These are phyloP conservation scores for Allobates femoralis DNA, from an alignment of 2,797 vertebrate species.

Conservation along the genomic window DNA sequence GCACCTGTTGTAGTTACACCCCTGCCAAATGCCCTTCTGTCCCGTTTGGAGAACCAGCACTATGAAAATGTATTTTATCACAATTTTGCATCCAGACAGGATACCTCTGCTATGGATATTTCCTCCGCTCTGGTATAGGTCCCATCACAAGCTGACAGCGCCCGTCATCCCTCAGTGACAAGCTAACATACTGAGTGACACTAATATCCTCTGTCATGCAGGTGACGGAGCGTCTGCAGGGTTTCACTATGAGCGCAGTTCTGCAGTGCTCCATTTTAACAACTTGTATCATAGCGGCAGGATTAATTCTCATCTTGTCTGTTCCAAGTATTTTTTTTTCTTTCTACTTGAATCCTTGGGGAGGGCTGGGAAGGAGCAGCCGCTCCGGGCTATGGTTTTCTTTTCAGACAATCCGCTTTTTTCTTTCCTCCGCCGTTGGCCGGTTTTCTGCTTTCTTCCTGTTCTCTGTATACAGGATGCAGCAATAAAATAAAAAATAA, in stretches of 20 bases:
- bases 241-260: background rate
- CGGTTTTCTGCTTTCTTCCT: conserved; percentile 16
- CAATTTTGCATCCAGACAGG: no score
- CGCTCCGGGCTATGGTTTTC: conserved; percentile 32
- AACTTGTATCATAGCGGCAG: background rate
- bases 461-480: background rate
- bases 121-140: background rate
- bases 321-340: background rate
- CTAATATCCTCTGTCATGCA: background rate
- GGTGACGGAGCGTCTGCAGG: background rate
- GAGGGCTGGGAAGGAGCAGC: background rate
- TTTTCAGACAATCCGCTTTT: conserved; percentile 13
- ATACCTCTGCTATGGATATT: background rate
- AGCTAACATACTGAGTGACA: background rate
- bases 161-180: background rate
- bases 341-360: conserved; percentile 11
- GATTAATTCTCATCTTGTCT: background rate
- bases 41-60: no score
- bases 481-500: background rate
- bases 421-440: conserved; percentile 23
- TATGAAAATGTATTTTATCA: no score
- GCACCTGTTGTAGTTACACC: no score
- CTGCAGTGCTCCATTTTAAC: background rate
- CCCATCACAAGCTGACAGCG: background rate
- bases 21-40: no score